A percentile compares a stretch with the other conserved stretches of the same genome.
These are phyloP conservation scores for Mesocricetus auratus DNA, from an alignment of 2,113 vertebrate species.

Conservation along the genomic window DNA sequence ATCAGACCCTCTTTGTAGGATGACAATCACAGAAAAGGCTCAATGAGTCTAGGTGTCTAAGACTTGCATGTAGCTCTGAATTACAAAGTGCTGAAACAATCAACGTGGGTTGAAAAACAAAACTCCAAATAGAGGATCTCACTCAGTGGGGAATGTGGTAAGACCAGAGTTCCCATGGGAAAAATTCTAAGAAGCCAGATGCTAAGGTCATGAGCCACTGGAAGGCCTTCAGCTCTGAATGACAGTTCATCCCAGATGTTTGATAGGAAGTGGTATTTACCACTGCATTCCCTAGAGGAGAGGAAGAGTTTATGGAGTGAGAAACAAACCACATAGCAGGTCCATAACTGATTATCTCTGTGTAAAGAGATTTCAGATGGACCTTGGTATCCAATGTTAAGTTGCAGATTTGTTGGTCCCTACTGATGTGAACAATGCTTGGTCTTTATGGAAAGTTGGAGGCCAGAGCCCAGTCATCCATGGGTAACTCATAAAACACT, in stretches of 20 bases:
- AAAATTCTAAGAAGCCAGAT: neutral
- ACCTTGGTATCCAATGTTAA: neutral
- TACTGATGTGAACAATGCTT: neutral
- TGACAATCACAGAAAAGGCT: neutral
- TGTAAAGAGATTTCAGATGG: neutral
- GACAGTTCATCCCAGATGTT: neutral
- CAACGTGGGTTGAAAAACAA: neutral
- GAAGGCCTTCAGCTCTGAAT: neutral
- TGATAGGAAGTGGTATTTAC: neutral
- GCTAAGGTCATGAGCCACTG: neutral
- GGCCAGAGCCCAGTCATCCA: neutral
- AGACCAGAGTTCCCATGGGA: neutral
- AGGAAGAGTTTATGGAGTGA: neutral
- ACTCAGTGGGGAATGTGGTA: neutral
- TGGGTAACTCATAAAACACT: neutral
- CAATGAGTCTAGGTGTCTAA: neutral
- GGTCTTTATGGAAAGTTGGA: neutral
- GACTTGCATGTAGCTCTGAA: neutral
- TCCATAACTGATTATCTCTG: neutral
- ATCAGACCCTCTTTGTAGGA: neutral
- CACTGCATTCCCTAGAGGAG: neutral
- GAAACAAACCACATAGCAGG: neutral
- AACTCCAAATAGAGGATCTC: neutral
- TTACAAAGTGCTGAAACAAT: neutral
- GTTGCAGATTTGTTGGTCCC: neutral